Evolutionary conservation across 2,888 invertebrate species (phyloP).

Genomic region (Pristionchus japonicus): DNA sequence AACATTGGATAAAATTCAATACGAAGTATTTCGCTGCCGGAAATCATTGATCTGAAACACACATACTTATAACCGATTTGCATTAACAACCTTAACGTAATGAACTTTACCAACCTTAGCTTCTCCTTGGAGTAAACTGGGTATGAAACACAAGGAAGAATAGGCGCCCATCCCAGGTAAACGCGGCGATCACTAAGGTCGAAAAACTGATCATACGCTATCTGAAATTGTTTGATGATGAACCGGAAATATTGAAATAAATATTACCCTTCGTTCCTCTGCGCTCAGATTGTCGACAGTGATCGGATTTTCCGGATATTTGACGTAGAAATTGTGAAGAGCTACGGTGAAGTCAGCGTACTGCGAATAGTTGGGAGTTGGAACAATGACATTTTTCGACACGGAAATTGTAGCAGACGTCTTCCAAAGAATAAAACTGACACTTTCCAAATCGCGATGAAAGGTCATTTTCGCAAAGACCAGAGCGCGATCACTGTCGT

Average conservation of each 20-base stretch:
- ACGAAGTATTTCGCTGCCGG: neutral
- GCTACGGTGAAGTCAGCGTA: neutral
- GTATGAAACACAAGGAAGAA: neutral
- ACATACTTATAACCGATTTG: neutral
- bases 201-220: neutral
- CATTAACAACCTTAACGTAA: neutral
- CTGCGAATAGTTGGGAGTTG: too few species aligned
- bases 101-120: neutral
- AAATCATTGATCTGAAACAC: neutral
- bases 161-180: neutral
- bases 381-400: too few species aligned
- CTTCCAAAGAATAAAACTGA: neutral
- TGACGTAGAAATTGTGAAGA: neutral
- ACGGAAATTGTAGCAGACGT: neutral
- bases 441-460: neutral
- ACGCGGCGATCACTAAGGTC: neutral
- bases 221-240: neutral
- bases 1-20: neutral
- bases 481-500: neutral
- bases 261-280: neutral
- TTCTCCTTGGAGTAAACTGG: neutral
- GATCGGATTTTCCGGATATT: neutral
- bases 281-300: neutral
- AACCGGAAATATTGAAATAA: neutral
- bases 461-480: neutral